Evolutionary conservation across 1,140 invertebrate species (phyloP).

Genomic region (Oscheius sp.): DNA sequence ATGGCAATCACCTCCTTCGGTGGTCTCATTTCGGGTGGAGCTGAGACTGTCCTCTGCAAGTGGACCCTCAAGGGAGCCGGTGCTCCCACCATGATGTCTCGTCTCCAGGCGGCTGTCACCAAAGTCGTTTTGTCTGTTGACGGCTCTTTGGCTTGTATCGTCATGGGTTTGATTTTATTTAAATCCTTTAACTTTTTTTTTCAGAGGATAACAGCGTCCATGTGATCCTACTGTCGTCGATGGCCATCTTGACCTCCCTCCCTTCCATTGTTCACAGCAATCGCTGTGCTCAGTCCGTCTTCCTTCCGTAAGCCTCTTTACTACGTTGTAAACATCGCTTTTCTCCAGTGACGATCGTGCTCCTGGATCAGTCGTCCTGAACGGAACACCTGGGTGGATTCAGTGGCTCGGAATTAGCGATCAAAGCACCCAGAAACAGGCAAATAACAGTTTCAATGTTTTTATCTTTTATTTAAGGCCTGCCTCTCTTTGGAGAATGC

Average conservation of each 20-base stretch:
- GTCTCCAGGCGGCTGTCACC: not conserved
- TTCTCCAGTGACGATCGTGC: not conserved
- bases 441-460: not conserved
- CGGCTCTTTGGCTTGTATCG: not conserved
- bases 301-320: not conserved
- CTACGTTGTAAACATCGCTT: not conserved
- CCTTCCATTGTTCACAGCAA: not conserved
- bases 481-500: not conserved
- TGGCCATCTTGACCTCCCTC: not conserved
- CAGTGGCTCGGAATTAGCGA: not conserved
- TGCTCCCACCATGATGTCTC: not conserved
- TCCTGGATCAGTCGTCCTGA: not conserved
- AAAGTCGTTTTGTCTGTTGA: not conserved
- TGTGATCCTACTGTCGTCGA: not conserved
- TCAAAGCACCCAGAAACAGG: not conserved
- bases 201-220: slow-evolving; percentile 13
- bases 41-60: slow-evolving; percentile 4
- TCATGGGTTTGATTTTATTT: not conserved
- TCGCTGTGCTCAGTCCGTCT: slow-evolving; percentile 4
- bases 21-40: not conserved
- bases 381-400: not conserved
- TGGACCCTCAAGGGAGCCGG: not conserved
- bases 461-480: not conserved
- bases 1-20: not conserved
- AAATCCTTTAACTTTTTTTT: not conserved